phyloP scores from a whole-genome alignment of 2,797 vertebrate genomes.

The Centropyge bicolor region DNA sequence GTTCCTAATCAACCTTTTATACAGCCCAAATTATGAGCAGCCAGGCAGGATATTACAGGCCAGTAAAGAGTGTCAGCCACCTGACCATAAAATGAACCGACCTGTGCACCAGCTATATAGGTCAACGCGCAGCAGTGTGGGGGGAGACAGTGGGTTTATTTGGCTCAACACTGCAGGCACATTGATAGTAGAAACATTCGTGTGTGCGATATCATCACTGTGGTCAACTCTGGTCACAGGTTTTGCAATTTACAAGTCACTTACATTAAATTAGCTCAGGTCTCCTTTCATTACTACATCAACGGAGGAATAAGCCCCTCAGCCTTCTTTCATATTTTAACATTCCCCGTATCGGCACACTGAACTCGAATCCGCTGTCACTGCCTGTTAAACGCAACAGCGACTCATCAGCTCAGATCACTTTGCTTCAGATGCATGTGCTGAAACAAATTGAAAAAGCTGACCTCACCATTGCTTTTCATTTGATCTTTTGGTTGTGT shows the following conservation, averaged over 20 bases:
- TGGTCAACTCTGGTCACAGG: slow-evolving; percentile 6
- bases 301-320: slow-evolving; percentile 31
- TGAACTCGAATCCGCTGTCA: slow-evolving; percentile 70
- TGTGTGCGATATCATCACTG: slow-evolving; percentile 3
- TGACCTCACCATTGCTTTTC: slow-evolving; percentile 81
- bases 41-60: slow-evolving; percentile 71
- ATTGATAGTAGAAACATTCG: slow-evolving; percentile 26
- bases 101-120: slow-evolving; percentile 66
- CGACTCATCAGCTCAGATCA: slow-evolving; percentile 77
- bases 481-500: slow-evolving; percentile 76
- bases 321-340: slow-evolving; percentile 68
- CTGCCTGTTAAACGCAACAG: slow-evolving; percentile 79
- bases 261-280: slow-evolving; percentile 18
- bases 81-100: slow-evolving; percentile 74
- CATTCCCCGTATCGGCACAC: slow-evolving; percentile 28
- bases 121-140: slow-evolving; percentile 52
- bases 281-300: slow-evolving; percentile 27
- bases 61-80: slow-evolving; percentile 74
- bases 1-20: slow-evolving; percentile 80
- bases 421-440: slow-evolving; percentile 76
- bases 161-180: slow-evolving; percentile 29
- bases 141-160: slow-evolving; percentile 27
- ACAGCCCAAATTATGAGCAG: slow-evolving; percentile 74
- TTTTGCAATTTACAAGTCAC: slow-evolving; percentile 27
- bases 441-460: slow-evolving; percentile 80